Evolutionary conservation across 2,888 invertebrate species (phyloP).

Genomic region (Sesamia inferens): DNA sequence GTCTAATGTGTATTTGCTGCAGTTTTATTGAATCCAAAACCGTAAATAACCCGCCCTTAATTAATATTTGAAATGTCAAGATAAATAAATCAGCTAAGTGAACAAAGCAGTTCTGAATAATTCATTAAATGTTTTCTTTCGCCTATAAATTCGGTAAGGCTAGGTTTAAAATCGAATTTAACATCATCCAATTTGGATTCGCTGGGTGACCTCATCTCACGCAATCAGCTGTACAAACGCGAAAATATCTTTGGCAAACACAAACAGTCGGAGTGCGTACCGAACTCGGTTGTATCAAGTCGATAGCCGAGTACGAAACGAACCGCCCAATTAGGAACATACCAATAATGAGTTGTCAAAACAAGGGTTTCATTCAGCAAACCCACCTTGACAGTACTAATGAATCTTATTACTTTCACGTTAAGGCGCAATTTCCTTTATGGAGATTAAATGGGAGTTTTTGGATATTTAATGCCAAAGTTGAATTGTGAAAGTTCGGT

Average conservation of each 20-base stretch:
- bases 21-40: neutral
- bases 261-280: slow-evolving; percentile 76
- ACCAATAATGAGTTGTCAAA: slow-evolving; percentile 89
- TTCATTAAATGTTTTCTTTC: slow-evolving; percentile 23
- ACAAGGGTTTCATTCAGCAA: slow-evolving; percentile 78
- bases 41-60: neutral
- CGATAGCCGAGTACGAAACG: slow-evolving; percentile 71
- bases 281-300: slow-evolving; percentile 75
- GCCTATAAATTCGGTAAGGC: slow-evolving; percentile 30
- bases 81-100: neutral
- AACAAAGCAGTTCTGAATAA: slow-evolving; percentile 30
- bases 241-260: slow-evolving; percentile 85
- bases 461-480: slow-evolving; percentile 83
- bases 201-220: slow-evolving; percentile 75
- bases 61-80: neutral
- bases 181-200: slow-evolving; percentile 74
- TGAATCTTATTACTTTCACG: slow-evolving; percentile 61
- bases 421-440: slow-evolving; percentile 69
- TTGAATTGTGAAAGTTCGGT: slow-evolving; percentile 87
- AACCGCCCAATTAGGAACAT: slow-evolving; percentile 85
- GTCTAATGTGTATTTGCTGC: neutral
- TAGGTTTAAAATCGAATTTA: slow-evolving; percentile 59
- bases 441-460: slow-evolving; percentile 53
- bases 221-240: slow-evolving; percentile 87
- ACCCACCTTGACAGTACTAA: slow-evolving; percentile 51